Base-by-base conservation (phyloP, 2,888 invertebrate species). In the Polydrusus tereticollis region DNA sequence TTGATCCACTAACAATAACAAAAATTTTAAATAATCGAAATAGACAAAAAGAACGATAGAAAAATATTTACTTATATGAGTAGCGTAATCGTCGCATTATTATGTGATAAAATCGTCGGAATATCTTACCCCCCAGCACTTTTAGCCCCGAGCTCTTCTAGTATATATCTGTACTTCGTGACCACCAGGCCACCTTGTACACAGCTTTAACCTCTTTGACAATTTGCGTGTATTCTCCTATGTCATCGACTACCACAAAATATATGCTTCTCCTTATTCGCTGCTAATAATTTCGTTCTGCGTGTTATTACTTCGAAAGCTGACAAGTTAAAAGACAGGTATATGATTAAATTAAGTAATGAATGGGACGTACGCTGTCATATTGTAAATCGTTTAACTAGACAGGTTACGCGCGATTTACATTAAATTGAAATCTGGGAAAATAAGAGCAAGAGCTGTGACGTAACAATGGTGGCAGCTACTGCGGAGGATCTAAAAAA, bases 311-410 rank as follows among this genome's bases (percentile, higher is more conserved):
- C 47, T 47, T 47, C 29, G 29, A 26, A 43, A 62, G 43, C 33
- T 45, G 62, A 62, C 62, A 62, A 47, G 62, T 33, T 62, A 47
- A 47, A 47, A 62, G 62, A 33, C 47, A 26, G 33, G 60, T 62
- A 45, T 47, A 47, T 47, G 62, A 47, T 62, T 62, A 62, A 47
- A 62, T 62, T 62, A 62, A 62, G 62, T 62, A 47, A 62, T 47
- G 47, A 47, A 62, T 62, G 47, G 33, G 62, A 62, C 43, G 62
- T 62, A 47, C 47, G 29, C 45, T 62, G 62, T 62, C 62, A 47
- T 47, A 62, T 47, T 62, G 62, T 47, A 62, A 62, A 29, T 26
- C 47, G 43, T 5, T 47, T 47, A 62, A 62, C 47, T 14, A 47
- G 62, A 62, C 45, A 62, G 45, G 12, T 33, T n/a, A 8, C 18